These are phyloP conservation scores for Tachypleus tridentatus DNA, from an alignment of 1,140 invertebrate species.

Conservation along the genomic window DNA sequence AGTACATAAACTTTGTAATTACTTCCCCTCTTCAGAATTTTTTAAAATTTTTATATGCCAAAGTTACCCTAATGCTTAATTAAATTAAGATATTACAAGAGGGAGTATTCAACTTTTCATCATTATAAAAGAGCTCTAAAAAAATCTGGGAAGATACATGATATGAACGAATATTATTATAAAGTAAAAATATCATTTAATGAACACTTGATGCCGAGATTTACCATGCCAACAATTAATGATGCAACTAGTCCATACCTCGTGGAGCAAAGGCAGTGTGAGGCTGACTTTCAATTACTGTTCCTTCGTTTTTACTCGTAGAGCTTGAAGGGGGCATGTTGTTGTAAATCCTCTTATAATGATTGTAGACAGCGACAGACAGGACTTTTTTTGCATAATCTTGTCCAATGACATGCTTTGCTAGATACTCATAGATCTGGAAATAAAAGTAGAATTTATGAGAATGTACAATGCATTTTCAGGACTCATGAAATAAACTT, in stretches of 20 bases:
- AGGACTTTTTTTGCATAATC: constrained; percentile 97
- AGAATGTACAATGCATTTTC: background rate
- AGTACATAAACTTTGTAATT: too few species aligned
- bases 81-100: too few species aligned
- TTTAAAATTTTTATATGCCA: too few species aligned
- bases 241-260: constrained; percentile 40
- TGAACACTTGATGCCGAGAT: too few species aligned
- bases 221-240: too few species aligned
- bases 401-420: constrained; percentile 97
- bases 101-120: too few species aligned
- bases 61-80: too few species aligned
- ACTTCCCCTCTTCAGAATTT: too few species aligned
- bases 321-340: constrained; percentile 54
- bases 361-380: constrained; percentile 96
- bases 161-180: too few species aligned
- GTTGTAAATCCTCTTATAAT: constrained; percentile 95
- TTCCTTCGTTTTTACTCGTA: constrained; percentile 21
- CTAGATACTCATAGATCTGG: constrained; percentile 85
- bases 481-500: background rate
- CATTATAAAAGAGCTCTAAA: too few species aligned
- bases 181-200: too few species aligned
- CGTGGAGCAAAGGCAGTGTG: constrained; percentile 53
- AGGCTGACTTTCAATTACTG: constrained; percentile 48
- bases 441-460: constrained; percentile 25
- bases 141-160: too few species aligned